Conservation (phyloP, 2,888 invertebrate species). For the Trachelus tabidus region DNA sequence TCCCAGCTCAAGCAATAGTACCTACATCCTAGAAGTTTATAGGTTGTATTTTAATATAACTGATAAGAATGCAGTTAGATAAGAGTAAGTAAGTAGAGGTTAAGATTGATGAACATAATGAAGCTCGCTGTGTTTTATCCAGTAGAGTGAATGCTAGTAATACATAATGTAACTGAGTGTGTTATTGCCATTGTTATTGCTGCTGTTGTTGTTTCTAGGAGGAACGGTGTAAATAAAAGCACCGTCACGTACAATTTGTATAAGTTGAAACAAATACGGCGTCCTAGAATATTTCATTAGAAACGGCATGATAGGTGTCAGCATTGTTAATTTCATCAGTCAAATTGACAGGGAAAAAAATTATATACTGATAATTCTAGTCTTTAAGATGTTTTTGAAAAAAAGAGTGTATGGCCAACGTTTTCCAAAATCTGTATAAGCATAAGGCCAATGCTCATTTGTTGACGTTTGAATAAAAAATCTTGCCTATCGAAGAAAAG, state of each 20-base stretch:
- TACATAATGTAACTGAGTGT: neutral
- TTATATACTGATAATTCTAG: too few species aligned
- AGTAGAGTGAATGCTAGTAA: neutral
- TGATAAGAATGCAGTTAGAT: slow-evolving; percentile 23
- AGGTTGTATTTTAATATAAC: slow-evolving; percentile 39
- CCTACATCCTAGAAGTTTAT: slow-evolving; percentile 31
- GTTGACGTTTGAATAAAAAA: too few species aligned
- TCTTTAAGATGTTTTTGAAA: neutral
- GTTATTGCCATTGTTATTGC: slow-evolving; percentile 18
- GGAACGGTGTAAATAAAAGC: too few species aligned
- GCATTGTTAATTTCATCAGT: too few species aligned
- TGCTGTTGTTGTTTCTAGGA: slow-evolving; percentile 39
- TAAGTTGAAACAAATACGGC: too few species aligned
- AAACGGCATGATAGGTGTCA: too few species aligned
- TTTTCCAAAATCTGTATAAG: too few species aligned
- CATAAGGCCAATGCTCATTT: too few species aligned
- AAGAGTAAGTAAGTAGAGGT: neutral
- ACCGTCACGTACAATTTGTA: too few species aligned
- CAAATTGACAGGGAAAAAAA: too few species aligned
- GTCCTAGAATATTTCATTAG: too few species aligned
- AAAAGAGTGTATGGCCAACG: neutral
- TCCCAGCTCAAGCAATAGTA: slow-evolving; percentile 54
- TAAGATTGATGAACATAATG: neutral
- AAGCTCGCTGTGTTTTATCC: slow-evolving; percentile 16
- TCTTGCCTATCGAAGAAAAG: neutral